phyloP scores from a whole-genome alignment of 2,797 vertebrate genomes.

The Acanthornis magna region DNA sequence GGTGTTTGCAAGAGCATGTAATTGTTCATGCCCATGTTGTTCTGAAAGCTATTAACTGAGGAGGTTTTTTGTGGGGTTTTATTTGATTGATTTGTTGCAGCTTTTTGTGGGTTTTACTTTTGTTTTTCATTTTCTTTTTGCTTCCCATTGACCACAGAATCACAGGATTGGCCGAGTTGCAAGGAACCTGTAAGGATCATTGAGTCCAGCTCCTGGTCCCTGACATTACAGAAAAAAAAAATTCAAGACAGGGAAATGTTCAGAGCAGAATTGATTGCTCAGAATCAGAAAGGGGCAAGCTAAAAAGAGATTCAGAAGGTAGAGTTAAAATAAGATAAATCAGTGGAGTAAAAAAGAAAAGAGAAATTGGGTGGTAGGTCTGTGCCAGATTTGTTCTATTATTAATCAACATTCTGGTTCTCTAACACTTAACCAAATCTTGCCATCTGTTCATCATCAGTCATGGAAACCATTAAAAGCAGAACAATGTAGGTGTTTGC shows the following conservation, averaged over 20 bases:
- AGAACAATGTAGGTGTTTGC: neutral
- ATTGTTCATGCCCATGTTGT: neutral
- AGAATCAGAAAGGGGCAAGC: neutral
- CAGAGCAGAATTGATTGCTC: neutral
- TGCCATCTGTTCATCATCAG: neutral
- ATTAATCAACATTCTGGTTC: constrained; percentile 31
- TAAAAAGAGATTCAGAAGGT: neutral
- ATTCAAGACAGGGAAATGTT: neutral
- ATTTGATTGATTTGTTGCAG: neutral
- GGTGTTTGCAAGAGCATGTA: neutral
- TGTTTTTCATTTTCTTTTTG: neutral
- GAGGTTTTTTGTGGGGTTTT: neutral
- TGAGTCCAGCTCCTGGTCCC: too few species aligned
- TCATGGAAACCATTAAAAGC: neutral
- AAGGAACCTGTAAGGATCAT: neutral
- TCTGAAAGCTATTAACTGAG: neutral
- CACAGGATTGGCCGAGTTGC: neutral
- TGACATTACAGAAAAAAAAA: neutral
- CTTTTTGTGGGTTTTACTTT: too few species aligned
- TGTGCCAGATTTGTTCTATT: neutral
- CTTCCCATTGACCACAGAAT: neutral
- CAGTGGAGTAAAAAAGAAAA: constrained; percentile 19
- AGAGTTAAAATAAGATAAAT: neutral
- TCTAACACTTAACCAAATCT: constrained; percentile 36
- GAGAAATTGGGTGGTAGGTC: constrained; percentile 13